Evolutionary conservation across 2,113 vertebrate species (phyloP), one percentile per base, ranked within the genome.

Genomic region (Poicephalus meyeri): DNA sequence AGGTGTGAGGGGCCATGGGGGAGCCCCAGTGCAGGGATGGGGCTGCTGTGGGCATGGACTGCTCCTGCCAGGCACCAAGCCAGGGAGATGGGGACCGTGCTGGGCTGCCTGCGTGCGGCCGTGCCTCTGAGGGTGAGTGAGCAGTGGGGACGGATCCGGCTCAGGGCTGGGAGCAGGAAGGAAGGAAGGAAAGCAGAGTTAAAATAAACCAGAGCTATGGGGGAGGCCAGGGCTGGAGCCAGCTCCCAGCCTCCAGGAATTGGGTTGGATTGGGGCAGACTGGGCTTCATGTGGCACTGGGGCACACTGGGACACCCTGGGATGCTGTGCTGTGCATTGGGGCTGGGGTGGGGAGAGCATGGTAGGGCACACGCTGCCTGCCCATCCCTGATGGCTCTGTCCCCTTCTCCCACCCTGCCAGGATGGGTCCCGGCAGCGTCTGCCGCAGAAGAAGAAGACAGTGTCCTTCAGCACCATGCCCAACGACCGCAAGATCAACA

Each of bases 381-480:
- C 23, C 52, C 3, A 0, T 33, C 35, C 17, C 84, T 95, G 74
- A 96, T 0, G 2, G 23, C 80, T 92, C 81, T 95, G 56, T 41
- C 31, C 31, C 31, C 63, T 89, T 89, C 66, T 93, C 41, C 83
- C 97, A 16, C 76, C 35, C 95, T 58, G 95, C 37, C 97, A 99
- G 99, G 99, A 99, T 88, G 98, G 98, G 4, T 99, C 99, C 68
- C 98, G 99, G 74, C 99, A 99, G 97, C 98, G 97, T 79, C 97
- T 21, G 0, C 46, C 94, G 0, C 97, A 96, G 31, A 95, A 99
- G 93, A 99, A 99, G 97, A 99, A 99, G 97, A 99, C 99, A 0
- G 99, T 99, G 78, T 99, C 99, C 69, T 99, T 99, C 97, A 99
- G 99, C 97, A 98, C 98, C 50, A 99, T 99, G 99, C 99, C 98